Conservation (phyloP, 2,888 invertebrate genomes). For the Athetis lepigone region DNA sequence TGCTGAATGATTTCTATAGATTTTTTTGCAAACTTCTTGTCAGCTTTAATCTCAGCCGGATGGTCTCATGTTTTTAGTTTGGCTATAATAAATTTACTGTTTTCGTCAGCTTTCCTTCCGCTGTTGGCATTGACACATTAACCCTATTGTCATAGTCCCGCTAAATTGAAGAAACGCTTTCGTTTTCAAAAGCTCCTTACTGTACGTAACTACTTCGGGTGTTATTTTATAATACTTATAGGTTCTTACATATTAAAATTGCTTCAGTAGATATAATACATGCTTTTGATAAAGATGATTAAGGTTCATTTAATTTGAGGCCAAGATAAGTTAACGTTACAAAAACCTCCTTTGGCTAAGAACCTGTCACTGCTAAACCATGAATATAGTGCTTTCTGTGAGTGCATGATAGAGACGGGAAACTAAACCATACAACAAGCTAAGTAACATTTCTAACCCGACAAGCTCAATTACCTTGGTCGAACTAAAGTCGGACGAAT, state of each 20-base stretch:
- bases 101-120: slow-evolving; percentile 80
- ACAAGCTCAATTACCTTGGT: slow-evolving; percentile 18
- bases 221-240: slow-evolving; percentile 12
- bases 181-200: slow-evolving; percentile 72
- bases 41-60: too few relatives aligned
- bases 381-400: not conserved
- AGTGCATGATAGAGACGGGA: not conserved
- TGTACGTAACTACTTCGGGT: slow-evolving; percentile 35
- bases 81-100: slow-evolving; percentile 43
- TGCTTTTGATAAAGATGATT: not conserved
- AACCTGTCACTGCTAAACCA: not conserved
- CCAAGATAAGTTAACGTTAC: not conserved
- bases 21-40: too few relatives aligned
- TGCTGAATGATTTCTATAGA: too few relatives aligned
- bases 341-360: not conserved
- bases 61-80: not conserved
- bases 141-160: slow-evolving; percentile 76
- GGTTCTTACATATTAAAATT: not conserved
- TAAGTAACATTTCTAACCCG: not conserved
- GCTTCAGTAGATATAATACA: not conserved
- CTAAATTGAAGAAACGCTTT: slow-evolving; percentile 75
- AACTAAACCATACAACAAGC: not conserved
- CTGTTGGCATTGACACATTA: slow-evolving; percentile 76
- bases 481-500: slow-evolving; percentile 21
- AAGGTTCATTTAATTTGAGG: not conserved